phyloP scores from a whole-genome alignment of 2,797 vertebrate species.

The Decapterus maruadsi region DNA sequence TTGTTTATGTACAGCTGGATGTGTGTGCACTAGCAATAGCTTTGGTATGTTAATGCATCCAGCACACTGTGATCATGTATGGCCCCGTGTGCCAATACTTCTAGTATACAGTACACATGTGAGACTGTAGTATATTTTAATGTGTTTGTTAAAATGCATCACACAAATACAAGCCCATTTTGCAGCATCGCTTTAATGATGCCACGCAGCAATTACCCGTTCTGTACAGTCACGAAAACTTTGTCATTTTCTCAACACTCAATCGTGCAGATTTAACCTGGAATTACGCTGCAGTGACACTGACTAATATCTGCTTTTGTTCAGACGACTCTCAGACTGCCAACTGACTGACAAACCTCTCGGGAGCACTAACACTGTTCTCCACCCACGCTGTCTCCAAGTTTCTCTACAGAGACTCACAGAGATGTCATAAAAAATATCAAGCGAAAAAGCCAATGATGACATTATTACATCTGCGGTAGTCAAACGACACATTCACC shows the following conservation, averaged over 20 bases:
- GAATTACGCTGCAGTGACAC: constrained; percentile 39
- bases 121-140: too few relatives aligned
- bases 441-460: constrained; percentile 62
- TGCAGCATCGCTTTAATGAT: not conserved
- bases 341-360: constrained; percentile 38
- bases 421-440: constrained; percentile 48
- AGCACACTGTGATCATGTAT: too few relatives aligned
- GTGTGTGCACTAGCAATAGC: not conserved
- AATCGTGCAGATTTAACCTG: constrained; percentile 37
- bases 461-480: constrained; percentile 66
- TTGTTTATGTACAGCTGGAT: not conserved
- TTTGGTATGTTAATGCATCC: not conserved
- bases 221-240: constrained; percentile 10
- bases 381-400: constrained; percentile 45
- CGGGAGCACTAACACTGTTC: constrained; percentile 44
- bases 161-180: not conserved
- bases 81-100: too few relatives aligned
- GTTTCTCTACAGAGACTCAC: constrained; percentile 40
- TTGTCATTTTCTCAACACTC: constrained; percentile 5
- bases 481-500: constrained; percentile 33
- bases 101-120: too few relatives aligned
- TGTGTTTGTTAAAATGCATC: not conserved
- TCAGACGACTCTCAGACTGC: constrained; percentile 40
- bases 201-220: constrained; percentile 6
- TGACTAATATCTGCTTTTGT: constrained; percentile 41